Percentiles rank a stretch among this genome's conserved stretches.
Evolutionary conservation across 2,888 invertebrate species (phyloP).

Genomic region (Petrolisthes cinctipes): DNA sequence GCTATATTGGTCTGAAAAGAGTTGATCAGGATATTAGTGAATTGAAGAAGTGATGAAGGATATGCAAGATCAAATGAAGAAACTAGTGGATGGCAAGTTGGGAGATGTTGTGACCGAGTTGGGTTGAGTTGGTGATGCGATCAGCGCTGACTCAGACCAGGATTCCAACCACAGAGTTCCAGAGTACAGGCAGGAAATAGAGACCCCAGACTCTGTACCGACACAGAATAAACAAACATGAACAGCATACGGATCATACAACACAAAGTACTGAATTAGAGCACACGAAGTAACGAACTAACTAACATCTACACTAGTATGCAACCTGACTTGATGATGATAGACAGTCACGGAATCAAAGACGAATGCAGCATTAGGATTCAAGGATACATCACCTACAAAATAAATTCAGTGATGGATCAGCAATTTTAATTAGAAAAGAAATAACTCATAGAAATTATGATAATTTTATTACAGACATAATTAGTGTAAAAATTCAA

Average conservation of each 20-base stretch:
- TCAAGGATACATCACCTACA: no score
- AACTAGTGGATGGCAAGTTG: background rate
- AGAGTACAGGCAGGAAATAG: background rate
- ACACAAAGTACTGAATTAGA: background rate
- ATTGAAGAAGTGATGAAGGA: background rate
- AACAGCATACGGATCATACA: background rate
- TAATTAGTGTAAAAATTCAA: no score
- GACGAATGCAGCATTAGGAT: no score
- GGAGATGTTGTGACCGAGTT: background rate
- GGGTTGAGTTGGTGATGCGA: background rate
- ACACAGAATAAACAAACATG: background rate
- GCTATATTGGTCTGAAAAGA: no score
- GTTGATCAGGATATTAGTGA: no score
- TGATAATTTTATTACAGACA: no score
- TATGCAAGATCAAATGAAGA: background rate
- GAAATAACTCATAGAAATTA: no score
- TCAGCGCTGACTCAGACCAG: background rate
- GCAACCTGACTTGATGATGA: no score
- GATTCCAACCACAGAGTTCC: background rate
- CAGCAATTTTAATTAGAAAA: no score
- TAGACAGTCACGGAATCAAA: no score
- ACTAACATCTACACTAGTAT: no score
- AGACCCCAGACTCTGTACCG: background rate
- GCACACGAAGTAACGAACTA: background rate
- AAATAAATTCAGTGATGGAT: no score